Evolutionary conservation across 2,113 vertebrate species (phyloP).

Genomic region (Larimichthys crocea): DNA sequence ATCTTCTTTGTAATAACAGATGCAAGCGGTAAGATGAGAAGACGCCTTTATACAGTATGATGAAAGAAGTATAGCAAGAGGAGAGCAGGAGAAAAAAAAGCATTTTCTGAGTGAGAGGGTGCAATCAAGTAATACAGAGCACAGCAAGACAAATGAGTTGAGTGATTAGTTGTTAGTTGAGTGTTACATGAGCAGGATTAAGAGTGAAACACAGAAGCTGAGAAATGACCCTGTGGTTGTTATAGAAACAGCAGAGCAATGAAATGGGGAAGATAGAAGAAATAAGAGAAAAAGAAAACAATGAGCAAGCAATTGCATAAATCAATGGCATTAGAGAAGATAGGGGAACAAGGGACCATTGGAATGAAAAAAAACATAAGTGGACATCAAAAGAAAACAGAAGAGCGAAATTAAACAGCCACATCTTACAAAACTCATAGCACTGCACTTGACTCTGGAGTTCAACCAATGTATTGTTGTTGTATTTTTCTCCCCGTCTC

Average conservation of each 20-base stretch:
- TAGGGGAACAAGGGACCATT: constrained; percentile 11
- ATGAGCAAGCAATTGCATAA: constrained; percentile 65
- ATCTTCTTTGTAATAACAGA: neutral
- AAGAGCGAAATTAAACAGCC: constrained; percentile 53
- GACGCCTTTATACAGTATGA: neutral
- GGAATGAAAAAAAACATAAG: constrained; percentile 52
- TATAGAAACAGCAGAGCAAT: constrained; percentile 76
- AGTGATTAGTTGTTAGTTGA: constrained; percentile 24
- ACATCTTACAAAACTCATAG: constrained; percentile 16
- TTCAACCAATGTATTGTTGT: constrained; percentile 37
- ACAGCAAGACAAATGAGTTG: constrained; percentile 23
- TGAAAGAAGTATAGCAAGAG: neutral
- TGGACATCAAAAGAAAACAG: constrained; percentile 58
- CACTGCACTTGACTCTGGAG: constrained; percentile 41
- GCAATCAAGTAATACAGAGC: constrained; percentile 27
- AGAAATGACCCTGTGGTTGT: constrained; percentile 72
- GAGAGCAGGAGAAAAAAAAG: neutral
- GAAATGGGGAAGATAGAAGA: constrained; percentile 47
- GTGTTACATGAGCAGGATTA: constrained; percentile 59
- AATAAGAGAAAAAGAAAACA: constrained; percentile 33
- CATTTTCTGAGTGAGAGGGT: constrained; percentile 19
- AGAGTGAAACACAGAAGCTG: constrained; percentile 50
- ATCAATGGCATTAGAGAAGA: constrained; percentile 73
- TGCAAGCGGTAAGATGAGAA: neutral
- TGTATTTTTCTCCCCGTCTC: neutral